These are phyloP conservation scores for Dinomys branickii DNA, from an alignment of 2,113 vertebrate genomes.

Conservation along the genomic window DNA sequence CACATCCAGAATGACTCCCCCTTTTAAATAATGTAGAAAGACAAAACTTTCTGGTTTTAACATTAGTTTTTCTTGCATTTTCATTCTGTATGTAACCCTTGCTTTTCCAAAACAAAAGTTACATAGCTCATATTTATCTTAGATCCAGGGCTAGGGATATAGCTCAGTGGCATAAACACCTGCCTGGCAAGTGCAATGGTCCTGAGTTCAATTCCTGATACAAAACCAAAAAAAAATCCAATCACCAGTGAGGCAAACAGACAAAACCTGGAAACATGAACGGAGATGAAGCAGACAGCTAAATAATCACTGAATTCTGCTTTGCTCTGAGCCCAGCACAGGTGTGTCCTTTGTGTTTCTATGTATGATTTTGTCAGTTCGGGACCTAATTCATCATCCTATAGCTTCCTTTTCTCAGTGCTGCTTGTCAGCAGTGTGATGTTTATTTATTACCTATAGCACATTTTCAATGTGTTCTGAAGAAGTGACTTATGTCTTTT, in stretches of 20 bases:
- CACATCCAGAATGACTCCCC: background rate
- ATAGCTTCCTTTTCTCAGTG: background rate
- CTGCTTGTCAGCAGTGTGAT: background rate
- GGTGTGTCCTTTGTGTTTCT: background rate
- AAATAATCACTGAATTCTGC: background rate
- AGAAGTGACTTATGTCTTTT: background rate
- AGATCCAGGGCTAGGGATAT: too few species aligned
- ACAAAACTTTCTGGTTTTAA: background rate
- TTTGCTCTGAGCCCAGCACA: background rate
- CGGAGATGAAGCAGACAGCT: background rate
- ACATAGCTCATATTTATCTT: background rate
- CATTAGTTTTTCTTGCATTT: background rate
- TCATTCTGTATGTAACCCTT: background rate
- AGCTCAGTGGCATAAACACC: too few species aligned
- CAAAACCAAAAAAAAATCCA: too few species aligned
- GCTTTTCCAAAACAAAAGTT: slow-evolving; percentile 9
- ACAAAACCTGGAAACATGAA: background rate
- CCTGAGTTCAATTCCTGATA: too few species aligned
- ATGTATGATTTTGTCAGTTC: background rate
- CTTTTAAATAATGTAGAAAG: background rate
- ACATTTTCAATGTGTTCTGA: background rate
- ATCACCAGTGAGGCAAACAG: background rate
- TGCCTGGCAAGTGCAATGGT: too few species aligned
- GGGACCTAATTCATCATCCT: background rate
- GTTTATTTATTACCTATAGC: background rate